phyloP scores from a whole-genome alignment of 2,888 invertebrate genomes.

The Gonocerus acuteangulatus region DNA sequence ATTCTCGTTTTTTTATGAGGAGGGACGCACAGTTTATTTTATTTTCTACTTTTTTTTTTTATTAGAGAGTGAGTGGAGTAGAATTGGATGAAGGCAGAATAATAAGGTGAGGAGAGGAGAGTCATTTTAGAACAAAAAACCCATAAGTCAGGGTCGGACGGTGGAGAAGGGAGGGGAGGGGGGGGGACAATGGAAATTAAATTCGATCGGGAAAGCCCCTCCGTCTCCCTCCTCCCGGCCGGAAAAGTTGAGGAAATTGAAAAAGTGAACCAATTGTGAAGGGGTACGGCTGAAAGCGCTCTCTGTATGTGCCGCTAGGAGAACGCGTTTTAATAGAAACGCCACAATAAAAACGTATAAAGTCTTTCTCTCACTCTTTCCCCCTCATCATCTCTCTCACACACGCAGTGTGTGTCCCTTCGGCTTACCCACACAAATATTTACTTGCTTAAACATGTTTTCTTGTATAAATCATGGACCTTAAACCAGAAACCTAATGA shows the following conservation, averaged over 20 bases:
- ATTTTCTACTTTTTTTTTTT: neutral
- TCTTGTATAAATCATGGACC: too few relatives aligned
- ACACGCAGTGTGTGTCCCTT: too few relatives aligned
- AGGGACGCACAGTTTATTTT: neutral
- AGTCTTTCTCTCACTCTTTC: too few relatives aligned
- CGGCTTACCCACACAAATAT: too few relatives aligned
- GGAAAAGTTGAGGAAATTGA: conserved; percentile 1
- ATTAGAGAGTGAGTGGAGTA: neutral
- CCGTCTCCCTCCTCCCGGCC: neutral
- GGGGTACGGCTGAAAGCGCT: neutral
- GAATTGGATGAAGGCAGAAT: neutral
- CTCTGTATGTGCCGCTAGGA: too few relatives aligned
- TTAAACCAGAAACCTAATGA: too few relatives aligned
- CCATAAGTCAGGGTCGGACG: neutral
- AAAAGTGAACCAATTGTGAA: conserved; percentile 1
- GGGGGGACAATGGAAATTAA: neutral
- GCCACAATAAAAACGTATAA: too few relatives aligned
- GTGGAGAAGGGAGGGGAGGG: neutral
- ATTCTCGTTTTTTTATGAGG: too few relatives aligned
- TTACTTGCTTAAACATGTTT: too few relatives aligned
- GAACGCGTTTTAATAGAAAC: too few relatives aligned
- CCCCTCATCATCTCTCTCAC: too few relatives aligned
- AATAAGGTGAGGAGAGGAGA: neutral
- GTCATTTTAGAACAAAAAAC: conserved; percentile 1
- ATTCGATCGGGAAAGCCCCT: neutral